Evolutionary conservation across 2,797 vertebrate genomes (phyloP).

Genomic region (Cercopithecus mitis): DNA sequence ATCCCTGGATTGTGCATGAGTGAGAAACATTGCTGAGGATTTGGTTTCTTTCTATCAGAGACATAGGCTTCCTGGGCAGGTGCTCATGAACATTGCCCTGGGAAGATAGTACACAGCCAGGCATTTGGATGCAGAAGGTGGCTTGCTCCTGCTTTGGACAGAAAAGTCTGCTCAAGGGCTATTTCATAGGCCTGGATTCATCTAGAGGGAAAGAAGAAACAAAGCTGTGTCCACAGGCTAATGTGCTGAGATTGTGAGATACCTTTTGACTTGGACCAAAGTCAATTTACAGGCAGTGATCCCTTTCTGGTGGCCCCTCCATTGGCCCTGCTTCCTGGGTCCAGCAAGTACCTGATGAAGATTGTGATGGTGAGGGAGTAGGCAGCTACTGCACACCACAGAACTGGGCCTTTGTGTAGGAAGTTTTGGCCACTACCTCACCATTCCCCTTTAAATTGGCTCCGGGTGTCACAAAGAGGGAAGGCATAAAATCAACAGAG

Average conservation of each 20-base stretch:
- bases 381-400: constrained; percentile 56
- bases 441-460: constrained; percentile 74
- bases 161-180: not conserved
- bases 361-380: constrained; percentile 55
- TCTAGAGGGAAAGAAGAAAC: not conserved
- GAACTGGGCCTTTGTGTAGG: constrained; percentile 79
- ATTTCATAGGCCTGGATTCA: not conserved
- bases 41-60: not conserved
- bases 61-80: not conserved
- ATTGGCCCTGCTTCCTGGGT: not conserved
- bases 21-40: not conserved
- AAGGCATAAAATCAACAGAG: constrained; percentile 9
- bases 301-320: not conserved
- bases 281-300: not conserved
- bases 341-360: not conserved
- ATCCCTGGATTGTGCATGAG: not conserved
- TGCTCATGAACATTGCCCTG: not conserved
- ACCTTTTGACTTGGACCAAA: not conserved
- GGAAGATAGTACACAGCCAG: not conserved
- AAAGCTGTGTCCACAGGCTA: not conserved
- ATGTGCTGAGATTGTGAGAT: not conserved
- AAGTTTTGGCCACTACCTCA: constrained; percentile 69
- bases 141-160: not conserved
- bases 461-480: constrained; percentile 40
- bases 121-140: not conserved